Conservation (phyloP, 1,140 invertebrate species). For the Akabosia matsudoensis region DNA sequence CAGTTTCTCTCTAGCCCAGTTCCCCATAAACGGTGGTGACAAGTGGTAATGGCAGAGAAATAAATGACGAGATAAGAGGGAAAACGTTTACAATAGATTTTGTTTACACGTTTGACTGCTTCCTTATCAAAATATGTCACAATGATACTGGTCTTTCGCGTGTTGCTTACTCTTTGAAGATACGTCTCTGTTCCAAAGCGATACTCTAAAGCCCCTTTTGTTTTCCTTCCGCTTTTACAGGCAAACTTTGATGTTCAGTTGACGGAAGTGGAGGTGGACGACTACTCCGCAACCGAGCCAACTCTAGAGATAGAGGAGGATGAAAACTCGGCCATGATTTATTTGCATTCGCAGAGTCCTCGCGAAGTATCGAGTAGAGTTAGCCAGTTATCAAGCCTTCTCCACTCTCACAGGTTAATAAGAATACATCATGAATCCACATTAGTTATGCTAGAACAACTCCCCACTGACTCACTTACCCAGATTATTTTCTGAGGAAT, state of each 20-base stretch:
- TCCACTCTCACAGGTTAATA: conserved; percentile 52
- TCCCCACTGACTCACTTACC: too few relatives aligned
- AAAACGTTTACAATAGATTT: too few relatives aligned
- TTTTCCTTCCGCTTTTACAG: background rate
- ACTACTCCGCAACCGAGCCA: conserved; percentile 38
- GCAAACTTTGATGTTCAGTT: conserved; percentile 52
- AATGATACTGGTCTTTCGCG: too few relatives aligned
- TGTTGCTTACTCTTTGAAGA: conserved; percentile 11
- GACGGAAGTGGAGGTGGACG: conserved; percentile 43
- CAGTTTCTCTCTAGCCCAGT: too few relatives aligned
- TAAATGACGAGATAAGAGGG: background rate
- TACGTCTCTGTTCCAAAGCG: too few relatives aligned
- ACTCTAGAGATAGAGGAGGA: conserved; percentile 41
- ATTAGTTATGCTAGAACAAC: too few relatives aligned
- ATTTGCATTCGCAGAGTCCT: conserved; percentile 48
- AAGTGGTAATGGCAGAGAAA: too few relatives aligned
- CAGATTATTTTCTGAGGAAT: too few relatives aligned
- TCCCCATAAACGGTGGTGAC: too few relatives aligned
- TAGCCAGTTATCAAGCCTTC: conserved; percentile 50
- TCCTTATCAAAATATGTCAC: background rate
- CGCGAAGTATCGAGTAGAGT: conserved; percentile 49
- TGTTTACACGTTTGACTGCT: background rate
- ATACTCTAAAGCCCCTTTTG: too few relatives aligned
- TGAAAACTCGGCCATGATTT: conserved; percentile 43
- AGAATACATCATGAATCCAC: background rate